Evolutionary conservation across 2,888 invertebrate species (phyloP).

Genomic region (Drosophila vallismaia): DNA sequence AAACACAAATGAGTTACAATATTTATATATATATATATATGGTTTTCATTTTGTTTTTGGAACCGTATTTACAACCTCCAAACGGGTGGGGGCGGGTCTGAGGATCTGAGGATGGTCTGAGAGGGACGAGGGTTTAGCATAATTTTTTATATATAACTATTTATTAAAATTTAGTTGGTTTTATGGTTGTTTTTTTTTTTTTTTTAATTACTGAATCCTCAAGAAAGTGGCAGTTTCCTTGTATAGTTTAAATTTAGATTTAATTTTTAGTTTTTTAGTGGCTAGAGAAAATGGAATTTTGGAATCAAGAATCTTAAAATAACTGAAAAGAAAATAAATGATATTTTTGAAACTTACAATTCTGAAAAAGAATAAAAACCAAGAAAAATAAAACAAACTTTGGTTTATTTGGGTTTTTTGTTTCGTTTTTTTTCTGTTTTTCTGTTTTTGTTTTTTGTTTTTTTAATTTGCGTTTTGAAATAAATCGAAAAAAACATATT

Average conservation of each 20-base stretch:
- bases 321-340: background rate
- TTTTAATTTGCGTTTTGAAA: slow-evolving; percentile 80
- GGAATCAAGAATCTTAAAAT: background rate
- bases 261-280: background rate
- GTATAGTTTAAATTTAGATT: slow-evolving; percentile 5
- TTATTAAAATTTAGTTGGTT: slow-evolving; percentile 3
- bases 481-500: slow-evolving; percentile 83
- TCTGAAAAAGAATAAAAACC: slow-evolving; percentile 14
- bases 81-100: slow-evolving; percentile 19
- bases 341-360: background rate
- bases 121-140: slow-evolving; percentile 24
- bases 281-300: background rate
- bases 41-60: slow-evolving; percentile 2
- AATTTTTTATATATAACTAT: slow-evolving; percentile 31
- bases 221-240: slow-evolving; percentile 45
- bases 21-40: slow-evolving; percentile 73
- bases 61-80: slow-evolving; percentile 37
- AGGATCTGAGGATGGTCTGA: background rate
- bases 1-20: slow-evolving; percentile 61
- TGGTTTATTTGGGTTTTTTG: slow-evolving; percentile 44
- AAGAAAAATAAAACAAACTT: slow-evolving; percentile 61
- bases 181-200: too few relatives aligned
- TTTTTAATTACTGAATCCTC: slow-evolving; percentile 38
- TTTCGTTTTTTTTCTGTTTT: slow-evolving; percentile 42
- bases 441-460: slow-evolving; percentile 38